phyloP scores from a whole-genome alignment of 2,888 invertebrate genomes.

The Fragum whitleyi region DNA sequence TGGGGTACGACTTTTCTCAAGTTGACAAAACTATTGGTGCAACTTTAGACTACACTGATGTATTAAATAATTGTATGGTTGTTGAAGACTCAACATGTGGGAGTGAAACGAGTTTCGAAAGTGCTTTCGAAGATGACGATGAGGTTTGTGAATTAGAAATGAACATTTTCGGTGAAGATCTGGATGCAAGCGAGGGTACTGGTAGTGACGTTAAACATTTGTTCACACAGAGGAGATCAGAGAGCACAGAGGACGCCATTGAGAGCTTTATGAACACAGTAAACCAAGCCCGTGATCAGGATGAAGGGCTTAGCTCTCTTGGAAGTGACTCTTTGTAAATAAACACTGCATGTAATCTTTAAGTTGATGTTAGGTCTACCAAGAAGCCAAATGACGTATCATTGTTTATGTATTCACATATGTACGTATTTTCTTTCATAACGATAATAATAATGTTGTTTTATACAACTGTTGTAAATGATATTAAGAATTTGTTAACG shows the following conservation, averaged over 20 bases:
- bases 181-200: neutral
- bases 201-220: neutral
- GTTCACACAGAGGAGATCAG: neutral
- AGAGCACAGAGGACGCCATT: constrained; percentile 11
- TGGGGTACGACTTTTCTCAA: neutral
- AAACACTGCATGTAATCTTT: neutral
- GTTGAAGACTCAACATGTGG: neutral
- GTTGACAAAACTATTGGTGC: neutral
- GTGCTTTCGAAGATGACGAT: constrained; percentile 14
- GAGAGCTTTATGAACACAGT: constrained; percentile 15
- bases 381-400: too few species aligned
- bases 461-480: too few species aligned
- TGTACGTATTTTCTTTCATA: too few species aligned
- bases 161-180: constrained; percentile 10
- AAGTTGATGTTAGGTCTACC: too few species aligned
- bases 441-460: too few species aligned
- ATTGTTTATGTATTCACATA: too few species aligned
- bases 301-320: constrained; percentile 8
- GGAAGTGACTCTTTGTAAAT: constrained; percentile 6
- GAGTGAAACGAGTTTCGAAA: constrained; percentile 2
- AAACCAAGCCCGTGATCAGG: neutral
- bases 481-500: too few species aligned
- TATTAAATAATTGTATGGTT: constrained; percentile 7
- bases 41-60: constrained; percentile 8
- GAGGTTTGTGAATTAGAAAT: constrained; percentile 11